phyloP scores from a whole-genome alignment of 2,888 invertebrate species.

The Drosophila nigricruria region DNA sequence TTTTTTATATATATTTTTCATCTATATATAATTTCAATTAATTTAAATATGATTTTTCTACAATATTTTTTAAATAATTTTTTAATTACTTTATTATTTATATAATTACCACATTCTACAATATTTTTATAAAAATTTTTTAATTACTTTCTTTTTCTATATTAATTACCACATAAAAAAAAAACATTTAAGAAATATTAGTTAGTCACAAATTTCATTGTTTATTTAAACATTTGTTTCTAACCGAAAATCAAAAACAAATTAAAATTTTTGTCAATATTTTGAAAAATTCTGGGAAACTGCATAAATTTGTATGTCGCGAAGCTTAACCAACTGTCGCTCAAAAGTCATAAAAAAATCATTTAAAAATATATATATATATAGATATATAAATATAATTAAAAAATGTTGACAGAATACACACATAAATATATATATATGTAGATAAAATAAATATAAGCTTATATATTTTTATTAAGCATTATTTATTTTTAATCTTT shows the following conservation, averaged over 20 bases:
- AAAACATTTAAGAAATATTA: no score
- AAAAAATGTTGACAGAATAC: constrained; percentile 11
- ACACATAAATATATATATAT: constrained; percentile 13
- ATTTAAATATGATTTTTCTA: no score
- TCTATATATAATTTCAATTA: no score
- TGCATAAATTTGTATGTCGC: not conserved
- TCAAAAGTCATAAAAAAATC: constrained; percentile 5
- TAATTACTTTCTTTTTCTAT: no score
- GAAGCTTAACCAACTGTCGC: not conserved
- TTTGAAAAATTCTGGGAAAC: not conserved
- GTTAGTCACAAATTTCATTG: not conserved
- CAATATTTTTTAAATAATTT: no score
- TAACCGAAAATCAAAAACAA: not conserved
- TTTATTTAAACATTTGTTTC: not conserved
- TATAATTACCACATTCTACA: no score
- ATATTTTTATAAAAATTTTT: no score
- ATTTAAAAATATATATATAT: not conserved
- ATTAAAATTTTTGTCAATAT: constrained; percentile 2
- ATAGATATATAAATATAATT: constrained; percentile 4
- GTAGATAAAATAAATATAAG: not conserved
- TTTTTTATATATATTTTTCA: no score
- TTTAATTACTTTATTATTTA: no score
- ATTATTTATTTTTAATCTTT: constrained; percentile 33
- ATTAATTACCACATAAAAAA: no score
- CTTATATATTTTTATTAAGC: constrained; percentile 16